These are phyloP conservation scores for Lepisosteus oculatus DNA, from an alignment of 2,113 vertebrate genomes.

Conservation along the genomic window DNA sequence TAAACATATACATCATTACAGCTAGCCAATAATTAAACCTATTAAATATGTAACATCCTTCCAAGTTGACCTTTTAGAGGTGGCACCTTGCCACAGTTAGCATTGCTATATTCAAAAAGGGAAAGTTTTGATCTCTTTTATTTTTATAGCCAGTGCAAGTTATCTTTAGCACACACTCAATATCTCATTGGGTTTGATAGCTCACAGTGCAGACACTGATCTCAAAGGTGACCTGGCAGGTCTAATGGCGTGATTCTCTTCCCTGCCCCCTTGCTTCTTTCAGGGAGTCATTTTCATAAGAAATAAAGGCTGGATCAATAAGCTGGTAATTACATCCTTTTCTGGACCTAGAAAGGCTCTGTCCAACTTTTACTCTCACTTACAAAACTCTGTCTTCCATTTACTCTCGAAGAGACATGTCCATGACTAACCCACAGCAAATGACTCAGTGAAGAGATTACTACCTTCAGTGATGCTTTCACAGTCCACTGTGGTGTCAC, in stretches of 20 bases:
- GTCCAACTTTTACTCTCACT: too few relatives aligned
- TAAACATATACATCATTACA: slow-evolving; percentile 33
- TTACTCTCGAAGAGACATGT: too few relatives aligned
- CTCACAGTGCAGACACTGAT: slow-evolving; percentile 57
- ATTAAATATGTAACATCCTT: slow-evolving; percentile 51
- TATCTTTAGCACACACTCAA: slow-evolving; percentile 65
- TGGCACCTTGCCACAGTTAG: slow-evolving; percentile 17
- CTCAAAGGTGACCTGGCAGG: slow-evolving; percentile 60
- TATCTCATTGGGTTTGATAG: slow-evolving; percentile 58
- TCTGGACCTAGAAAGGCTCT: too few relatives aligned
- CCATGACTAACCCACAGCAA: too few relatives aligned
- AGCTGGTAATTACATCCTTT: too few relatives aligned
- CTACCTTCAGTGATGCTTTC: too few relatives aligned
- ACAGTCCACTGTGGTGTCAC: too few relatives aligned
- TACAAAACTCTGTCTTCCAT: too few relatives aligned
- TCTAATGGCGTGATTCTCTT: slow-evolving; percentile 20
- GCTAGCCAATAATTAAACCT: slow-evolving; percentile 34
- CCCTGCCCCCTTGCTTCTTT: slow-evolving; percentile 48
- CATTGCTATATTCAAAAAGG: slow-evolving; percentile 40
- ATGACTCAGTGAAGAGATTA: too few relatives aligned
- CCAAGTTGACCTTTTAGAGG: slow-evolving; percentile 45
- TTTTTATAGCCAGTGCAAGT: slow-evolving; percentile 33
- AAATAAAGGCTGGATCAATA: slow-evolving; percentile 31
- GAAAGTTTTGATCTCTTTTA: slow-evolving; percentile 22
- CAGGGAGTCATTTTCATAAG: slow-evolving; percentile 47